Conservation (phyloP, 2,888 invertebrate species). For the Lomographa bimaculata region DNA sequence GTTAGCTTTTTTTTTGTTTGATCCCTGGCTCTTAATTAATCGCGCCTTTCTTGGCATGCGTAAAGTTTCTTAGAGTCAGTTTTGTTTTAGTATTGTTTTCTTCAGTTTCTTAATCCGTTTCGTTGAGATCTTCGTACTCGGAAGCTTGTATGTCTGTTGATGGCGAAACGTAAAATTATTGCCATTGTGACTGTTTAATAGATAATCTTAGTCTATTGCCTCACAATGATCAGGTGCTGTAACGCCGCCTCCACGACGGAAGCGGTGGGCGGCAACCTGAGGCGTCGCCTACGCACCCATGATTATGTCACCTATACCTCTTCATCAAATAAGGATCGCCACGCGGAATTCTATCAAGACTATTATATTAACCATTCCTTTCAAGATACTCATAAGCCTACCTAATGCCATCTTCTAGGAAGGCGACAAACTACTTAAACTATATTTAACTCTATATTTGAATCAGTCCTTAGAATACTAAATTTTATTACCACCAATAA, state of each 20-base stretch:
- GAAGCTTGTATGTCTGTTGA: background rate
- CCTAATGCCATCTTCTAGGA: constrained; percentile 33
- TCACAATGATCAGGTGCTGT: constrained; percentile 70
- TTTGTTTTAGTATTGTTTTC: background rate
- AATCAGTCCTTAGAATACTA: constrained; percentile 39
- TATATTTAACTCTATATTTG: constrained; percentile 34
- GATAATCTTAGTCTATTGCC: constrained; percentile 48
- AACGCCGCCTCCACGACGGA: constrained; percentile 73
- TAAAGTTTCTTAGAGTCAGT: background rate
- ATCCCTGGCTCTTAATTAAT: constrained; percentile 26
- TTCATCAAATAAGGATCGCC: constrained; percentile 70
- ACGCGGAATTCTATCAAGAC: constrained; percentile 46
- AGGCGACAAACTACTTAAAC: constrained; percentile 26
- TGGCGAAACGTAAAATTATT: constrained; percentile 14
- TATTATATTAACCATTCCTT: constrained; percentile 32
- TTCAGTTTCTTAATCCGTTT: background rate
- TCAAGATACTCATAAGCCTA: constrained; percentile 34
- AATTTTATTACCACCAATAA: constrained; percentile 42
- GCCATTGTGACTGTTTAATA: constrained; percentile 27
- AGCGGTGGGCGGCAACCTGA: constrained; percentile 71
- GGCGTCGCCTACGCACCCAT: constrained; percentile 63
- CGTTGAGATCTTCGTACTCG: constrained; percentile 3
- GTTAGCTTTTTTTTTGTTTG: constrained; percentile 24
- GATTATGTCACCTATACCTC: constrained; percentile 74
- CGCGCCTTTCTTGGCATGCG: background rate